Evolutionary conservation across 37 sponge, comb jelly and placozoan species (phyloP), one percentile per base, ranked within the genome.

Genomic region (Cliona cf. orientalis): DNA sequence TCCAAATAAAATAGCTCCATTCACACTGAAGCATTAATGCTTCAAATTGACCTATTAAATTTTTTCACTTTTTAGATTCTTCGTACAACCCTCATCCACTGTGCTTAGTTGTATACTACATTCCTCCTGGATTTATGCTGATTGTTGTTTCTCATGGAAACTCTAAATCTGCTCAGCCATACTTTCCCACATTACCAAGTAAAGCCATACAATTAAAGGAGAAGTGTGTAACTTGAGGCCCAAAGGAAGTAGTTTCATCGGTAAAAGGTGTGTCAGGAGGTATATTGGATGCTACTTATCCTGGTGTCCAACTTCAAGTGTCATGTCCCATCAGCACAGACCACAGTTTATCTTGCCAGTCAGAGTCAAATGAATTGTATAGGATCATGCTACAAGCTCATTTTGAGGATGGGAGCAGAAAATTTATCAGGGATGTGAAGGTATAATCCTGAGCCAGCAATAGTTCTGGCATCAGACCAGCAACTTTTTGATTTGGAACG

Each of bases 391-490:
- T 67, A 23, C 69, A 23, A 37, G 69, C 69, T 37, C 69, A 67
- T 36, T 37, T 67, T 7, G 69, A 67, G 23, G 40, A 67, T 35
- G 7, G 40, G 7, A 23, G 41, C 38, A 67, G 36, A 9, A 67
- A 67, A 67, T 72, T 72, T 72, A 55, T 33, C 28, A 17, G 76
- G 35, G 76, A 75, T 35, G 35, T 64, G 31, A 78, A 43, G 46
- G 66, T 49, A 29, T 78, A 28, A 28, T 78, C 79, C 79, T 17
- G 67, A 78, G 9, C 79, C 66, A 31, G 79, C 79, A 6, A 34
- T 78, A 11, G 26, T 78, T 31, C 49, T 78, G 14, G 79, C 79
- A n/a, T 41, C 31, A 42, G 79, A 64, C 3, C 53, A 34, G 5
- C 79, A 78, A 43, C 28, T 78, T 26, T 2, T 26, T 64, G 66